A percentile compares a stretch with the other conserved stretches of the same genome.
Evolutionary conservation across 2,797 vertebrate species (phyloP).

Genomic region (Pyrocephalus nanus): DNA sequence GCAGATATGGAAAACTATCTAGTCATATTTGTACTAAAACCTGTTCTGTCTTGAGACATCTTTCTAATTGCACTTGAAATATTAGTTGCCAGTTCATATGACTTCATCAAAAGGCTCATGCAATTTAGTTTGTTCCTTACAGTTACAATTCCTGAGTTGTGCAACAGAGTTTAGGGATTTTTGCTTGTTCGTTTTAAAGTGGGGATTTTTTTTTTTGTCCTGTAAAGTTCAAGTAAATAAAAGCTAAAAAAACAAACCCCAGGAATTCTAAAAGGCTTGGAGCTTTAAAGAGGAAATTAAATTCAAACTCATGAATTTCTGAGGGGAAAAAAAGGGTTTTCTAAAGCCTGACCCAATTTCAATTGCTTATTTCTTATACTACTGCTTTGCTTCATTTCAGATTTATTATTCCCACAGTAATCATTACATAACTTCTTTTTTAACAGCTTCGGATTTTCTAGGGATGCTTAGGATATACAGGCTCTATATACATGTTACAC

Average conservation of each 20-base stretch:
- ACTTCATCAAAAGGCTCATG: neutral
- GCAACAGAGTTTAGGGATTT: neutral
- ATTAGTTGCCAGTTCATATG: neutral
- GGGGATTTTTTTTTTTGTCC: neutral
- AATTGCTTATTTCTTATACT: neutral
- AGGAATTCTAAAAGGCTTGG: neutral
- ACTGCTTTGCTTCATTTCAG: neutral
- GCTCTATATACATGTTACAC: neutral
- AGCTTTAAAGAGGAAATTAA: neutral
- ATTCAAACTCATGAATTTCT: neutral
- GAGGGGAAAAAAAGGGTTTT: neutral
- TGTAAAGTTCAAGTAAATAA: neutral
- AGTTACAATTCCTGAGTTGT: neutral
- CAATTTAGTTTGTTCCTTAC: neutral
- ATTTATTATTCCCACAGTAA: neutral
- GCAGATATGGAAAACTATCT: neutral
- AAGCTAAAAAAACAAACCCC: neutral
- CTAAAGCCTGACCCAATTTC: neutral
- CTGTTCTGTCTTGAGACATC: neutral
- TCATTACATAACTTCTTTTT: neutral
- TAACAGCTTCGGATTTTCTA: neutral
- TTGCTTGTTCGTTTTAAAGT: neutral
- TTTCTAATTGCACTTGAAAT: slow-evolving; percentile 10
- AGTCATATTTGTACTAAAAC: neutral
- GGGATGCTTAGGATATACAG: neutral